phyloP scores from a whole-genome alignment of 1,140 invertebrate species.

The Oryctes rhinoceros region DNA sequence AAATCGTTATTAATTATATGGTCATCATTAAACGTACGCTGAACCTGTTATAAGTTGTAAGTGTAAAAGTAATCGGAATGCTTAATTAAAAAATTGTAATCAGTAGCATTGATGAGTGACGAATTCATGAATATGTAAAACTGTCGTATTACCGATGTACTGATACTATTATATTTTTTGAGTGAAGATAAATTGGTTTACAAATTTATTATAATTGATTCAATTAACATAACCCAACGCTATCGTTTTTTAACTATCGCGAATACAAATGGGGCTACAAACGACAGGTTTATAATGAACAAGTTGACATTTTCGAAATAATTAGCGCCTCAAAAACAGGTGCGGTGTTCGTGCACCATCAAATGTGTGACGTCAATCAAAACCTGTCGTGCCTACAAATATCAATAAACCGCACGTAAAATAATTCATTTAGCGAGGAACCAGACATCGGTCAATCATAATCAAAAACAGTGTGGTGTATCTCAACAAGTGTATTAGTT shows the following conservation, averaged over 20 bases:
- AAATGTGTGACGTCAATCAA: constrained; percentile 37
- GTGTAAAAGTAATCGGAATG: too few relatives aligned
- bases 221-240: constrained; percentile 23
- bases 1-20: too few relatives aligned
- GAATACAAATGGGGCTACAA: constrained; percentile 11
- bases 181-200: not conserved
- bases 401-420: constrained; percentile 26
- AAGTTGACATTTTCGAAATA: constrained; percentile 22
- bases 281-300: constrained; percentile 32
- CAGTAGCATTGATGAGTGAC: too few relatives aligned
- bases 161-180: constrained; percentile 10
- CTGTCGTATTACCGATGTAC: not conserved
- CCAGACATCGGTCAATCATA: not conserved
- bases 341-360: not conserved
- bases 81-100: too few relatives aligned
- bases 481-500: too few relatives aligned
- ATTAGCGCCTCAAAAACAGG: constrained; percentile 32
- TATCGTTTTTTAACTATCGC: constrained; percentile 1
- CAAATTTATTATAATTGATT: constrained; percentile 34
- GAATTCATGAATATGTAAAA: too few relatives aligned
- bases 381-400: constrained; percentile 3
- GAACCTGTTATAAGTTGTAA: too few relatives aligned
- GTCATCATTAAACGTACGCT: too few relatives aligned
- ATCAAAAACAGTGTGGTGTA: too few relatives aligned
- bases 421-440: constrained; percentile 26